These are phyloP conservation scores for Dasypolia templi DNA, from an alignment of 2,888 invertebrate genomes.

Conservation along the genomic window DNA sequence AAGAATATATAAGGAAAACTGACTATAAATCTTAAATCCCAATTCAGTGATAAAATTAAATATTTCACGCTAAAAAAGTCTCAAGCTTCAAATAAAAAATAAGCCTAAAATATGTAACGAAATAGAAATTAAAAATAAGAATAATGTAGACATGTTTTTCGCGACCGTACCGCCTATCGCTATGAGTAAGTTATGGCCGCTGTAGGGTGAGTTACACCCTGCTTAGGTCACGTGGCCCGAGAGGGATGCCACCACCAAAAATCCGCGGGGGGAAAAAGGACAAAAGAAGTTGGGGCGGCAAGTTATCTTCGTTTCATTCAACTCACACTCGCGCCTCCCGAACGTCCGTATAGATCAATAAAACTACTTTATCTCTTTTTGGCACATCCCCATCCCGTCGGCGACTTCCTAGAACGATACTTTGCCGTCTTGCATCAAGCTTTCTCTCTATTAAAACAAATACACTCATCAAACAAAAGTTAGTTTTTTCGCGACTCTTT, in stretches of 20 bases:
- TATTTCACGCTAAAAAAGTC: slow-evolving; percentile 56
- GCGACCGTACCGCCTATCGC: slow-evolving; percentile 90
- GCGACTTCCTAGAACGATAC: slow-evolving; percentile 88
- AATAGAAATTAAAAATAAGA: slow-evolving; percentile 75
- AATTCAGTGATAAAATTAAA: slow-evolving; percentile 57
- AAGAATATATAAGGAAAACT: slow-evolving; percentile 11
- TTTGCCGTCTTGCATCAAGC: slow-evolving; percentile 77
- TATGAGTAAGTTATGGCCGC: slow-evolving; percentile 91
- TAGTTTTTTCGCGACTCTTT: slow-evolving; percentile 38
- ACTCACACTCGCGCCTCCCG: slow-evolving; percentile 89
- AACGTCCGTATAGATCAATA: slow-evolving; percentile 91
- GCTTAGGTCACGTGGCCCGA: slow-evolving; percentile 90
- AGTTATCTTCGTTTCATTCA: slow-evolving; percentile 91
- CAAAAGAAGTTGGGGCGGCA: slow-evolving; percentile 87
- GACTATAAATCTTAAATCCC: slow-evolving; percentile 34
- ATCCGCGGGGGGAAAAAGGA: slow-evolving; percentile 77
- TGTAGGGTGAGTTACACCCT: slow-evolving; percentile 91
- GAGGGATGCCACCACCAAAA: slow-evolving; percentile 80
- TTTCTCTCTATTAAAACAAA: slow-evolving; percentile 80
- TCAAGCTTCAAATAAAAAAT: slow-evolving; percentile 61
- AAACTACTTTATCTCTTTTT: slow-evolving; percentile 91
- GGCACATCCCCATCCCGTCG: slow-evolving; percentile 90
- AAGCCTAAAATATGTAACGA: slow-evolving; percentile 66
- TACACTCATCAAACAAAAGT: slow-evolving; percentile 60
- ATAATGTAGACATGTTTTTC: slow-evolving; percentile 85